Conservation (phyloP, 2,888 invertebrate genomes). For the Ametastegia equiseti region DNA sequence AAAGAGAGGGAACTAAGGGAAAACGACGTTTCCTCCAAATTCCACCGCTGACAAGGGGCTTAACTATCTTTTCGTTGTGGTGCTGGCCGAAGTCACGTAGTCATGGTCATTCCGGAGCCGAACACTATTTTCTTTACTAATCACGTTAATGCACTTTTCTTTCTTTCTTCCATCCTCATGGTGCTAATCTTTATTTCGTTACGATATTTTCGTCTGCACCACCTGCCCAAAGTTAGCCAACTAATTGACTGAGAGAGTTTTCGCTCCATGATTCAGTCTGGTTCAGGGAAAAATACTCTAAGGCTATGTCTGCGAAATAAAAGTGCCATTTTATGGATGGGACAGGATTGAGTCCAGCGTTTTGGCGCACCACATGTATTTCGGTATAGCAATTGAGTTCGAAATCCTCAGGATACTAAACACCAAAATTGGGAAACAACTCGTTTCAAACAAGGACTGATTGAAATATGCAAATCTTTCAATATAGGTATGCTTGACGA, state of each 20-base stretch:
- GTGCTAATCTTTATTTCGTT: neutral
- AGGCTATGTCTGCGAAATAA: no score
- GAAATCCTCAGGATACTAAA: no score
- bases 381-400: no score
- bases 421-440: no score
- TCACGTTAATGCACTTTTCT: constrained; percentile 10
- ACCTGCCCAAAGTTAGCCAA: neutral
- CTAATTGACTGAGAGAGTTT: neutral
- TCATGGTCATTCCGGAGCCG: neutral
- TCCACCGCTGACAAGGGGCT: constrained; percentile 35
- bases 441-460: no score
- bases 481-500: no score
- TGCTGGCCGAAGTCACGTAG: constrained; percentile 32
- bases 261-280: neutral
- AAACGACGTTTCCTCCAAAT: constrained; percentile 30
- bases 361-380: no score
- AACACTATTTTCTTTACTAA: constrained; percentile 37
- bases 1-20: constrained; percentile 1
- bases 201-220: neutral
- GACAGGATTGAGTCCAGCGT: no score
- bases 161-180: neutral
- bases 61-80: constrained; percentile 23
- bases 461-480: no score
- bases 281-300: neutral
- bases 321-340: no score